Base-by-base conservation (phyloP, 2,113 vertebrate genomes). In the Tauraco erythrolophus region DNA sequence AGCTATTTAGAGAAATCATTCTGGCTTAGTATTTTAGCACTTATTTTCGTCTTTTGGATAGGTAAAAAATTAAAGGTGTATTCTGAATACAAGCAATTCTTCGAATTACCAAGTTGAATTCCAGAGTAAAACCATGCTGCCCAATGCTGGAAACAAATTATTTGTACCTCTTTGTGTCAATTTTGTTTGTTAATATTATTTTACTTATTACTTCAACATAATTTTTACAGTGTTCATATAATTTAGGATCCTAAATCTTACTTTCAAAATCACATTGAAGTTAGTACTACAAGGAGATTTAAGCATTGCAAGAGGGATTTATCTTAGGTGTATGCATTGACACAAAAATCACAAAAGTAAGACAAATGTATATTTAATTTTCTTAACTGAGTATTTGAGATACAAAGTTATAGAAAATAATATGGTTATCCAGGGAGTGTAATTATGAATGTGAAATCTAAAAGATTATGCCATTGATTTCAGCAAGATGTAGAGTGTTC, bases 1-100 rank as follows among this genome's bases (percentile, higher is more conserved):
- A 94, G 68, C 46, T 87, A 81, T 81, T 88, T 84, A 82, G 66
- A 96, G 76, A 96, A 93, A 76, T 72, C 62, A 94, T 82, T 97
- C 91, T 93, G 24, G 25, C 61, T 89, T 79, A 90, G 56, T 53
- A 68, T 94, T 95, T 93, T 92, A 95, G 12, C 22, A 53, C 5
- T 57, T 81, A 61, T 19, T 84, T 65, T 4, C 50, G 10, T 35
- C 9, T 66, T 86, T 72, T n/a, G 6, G 8, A 24, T 58, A 65
- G 14, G 33, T n/a, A 45, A 72, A 85, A 83, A 75, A 31, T 37
- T 11, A 51, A 94, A 92, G 18, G 3, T 71, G 3, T 51, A 68
- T 76, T 88, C 31, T 62, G n/a, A 86, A 16, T 21, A 90, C 15
- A 69, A 76, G 4, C 7, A 77, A 57, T 19, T 56, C 10, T 46